Evolutionary conservation across 2,888 invertebrate genomes (phyloP), one percentile per base, ranked within the genome.

Genomic region (Acanthopleura granulata): DNA sequence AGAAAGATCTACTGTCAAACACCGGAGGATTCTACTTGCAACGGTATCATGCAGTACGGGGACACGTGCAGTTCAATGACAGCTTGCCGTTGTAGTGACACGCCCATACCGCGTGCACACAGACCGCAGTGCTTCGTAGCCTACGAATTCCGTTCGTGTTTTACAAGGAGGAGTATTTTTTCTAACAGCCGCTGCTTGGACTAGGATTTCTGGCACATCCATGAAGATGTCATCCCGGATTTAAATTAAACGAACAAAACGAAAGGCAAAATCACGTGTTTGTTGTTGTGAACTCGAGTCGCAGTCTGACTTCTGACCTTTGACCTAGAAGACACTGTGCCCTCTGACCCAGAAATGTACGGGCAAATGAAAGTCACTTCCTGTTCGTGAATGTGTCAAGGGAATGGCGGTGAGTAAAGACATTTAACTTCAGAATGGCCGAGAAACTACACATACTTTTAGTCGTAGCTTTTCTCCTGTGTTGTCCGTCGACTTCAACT

Each of bases 391-490:
- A 9, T 6, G 57, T 66, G 15, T 27, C 16, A 22, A 27, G 29
- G 66, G 66, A 22, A 66, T 66, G 66, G 66, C 66, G 66, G 66
- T 25, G 27, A 66, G 29, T 27, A 27, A 14, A 66, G 25, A 27
- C 29, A 27, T 16, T 15, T 18, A 27, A 16, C 16, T 6, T 22
- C 22, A 66, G 27, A 25, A 66, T 66, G 66, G 66, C 22, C 16
- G 15, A 22, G 16, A 27, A 27, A 27, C 66, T 16, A 66, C 25
- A 66, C 66, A 66, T 66, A 66, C 25, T 66, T 66, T 66, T 25
- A 22, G 66, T 25, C 22, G 25, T 66, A 12, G 6, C 29, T 66
- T 27, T 22, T 66, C 22, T 66, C 25, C 29, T 66, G 29, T 15
- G 16, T 27, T 66, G 16, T 27, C 29, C 16, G 1, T 27, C 16